Evolutionary conservation across 2,113 vertebrate genomes (phyloP).

Genomic region (Sceloporus tristichus): DNA sequence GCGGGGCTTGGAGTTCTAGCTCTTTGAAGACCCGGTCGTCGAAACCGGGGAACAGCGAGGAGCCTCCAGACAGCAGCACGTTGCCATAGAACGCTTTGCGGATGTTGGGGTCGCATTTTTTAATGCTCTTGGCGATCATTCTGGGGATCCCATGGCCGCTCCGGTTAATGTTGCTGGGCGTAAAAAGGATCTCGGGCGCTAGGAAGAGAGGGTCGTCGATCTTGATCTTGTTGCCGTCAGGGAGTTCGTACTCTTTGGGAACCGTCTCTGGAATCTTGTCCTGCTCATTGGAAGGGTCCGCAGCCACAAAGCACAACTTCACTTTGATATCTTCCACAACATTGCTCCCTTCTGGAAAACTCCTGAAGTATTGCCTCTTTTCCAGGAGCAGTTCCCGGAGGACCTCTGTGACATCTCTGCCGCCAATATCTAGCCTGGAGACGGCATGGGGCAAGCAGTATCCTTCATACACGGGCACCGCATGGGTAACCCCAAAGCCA

Average conservation of each 20-base stretch:
- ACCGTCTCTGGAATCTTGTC: not conserved
- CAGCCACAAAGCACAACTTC: slow-evolving; percentile 32
- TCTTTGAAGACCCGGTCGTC: slow-evolving; percentile 67
- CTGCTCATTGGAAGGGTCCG: slow-evolving; percentile 26
- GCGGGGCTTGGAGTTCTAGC: slow-evolving; percentile 44
- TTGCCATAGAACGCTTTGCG: slow-evolving; percentile 58
- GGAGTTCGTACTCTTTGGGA: slow-evolving; percentile 55
- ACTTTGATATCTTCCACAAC: slow-evolving; percentile 35
- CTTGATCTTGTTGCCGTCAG: slow-evolving; percentile 60
- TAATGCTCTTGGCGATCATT: slow-evolving; percentile 61
- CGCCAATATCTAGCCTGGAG: slow-evolving; percentile 46
- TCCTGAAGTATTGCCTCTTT: slow-evolving; percentile 5
- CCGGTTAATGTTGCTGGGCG: slow-evolving; percentile 39
- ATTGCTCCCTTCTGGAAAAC: not conserved
- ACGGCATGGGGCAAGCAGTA: slow-evolving; percentile 72
- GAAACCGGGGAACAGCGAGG: slow-evolving; percentile 66
- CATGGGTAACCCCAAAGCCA: slow-evolving; percentile 66
- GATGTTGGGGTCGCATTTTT: slow-evolving; percentile 62
- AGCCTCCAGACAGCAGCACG: slow-evolving; percentile 65
- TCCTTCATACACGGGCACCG: slow-evolving; percentile 69
- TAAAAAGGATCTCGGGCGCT: slow-evolving; percentile 72
- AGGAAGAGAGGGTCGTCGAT: slow-evolving; percentile 50
- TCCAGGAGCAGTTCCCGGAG: slow-evolving; percentile 27
- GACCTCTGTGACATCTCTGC: slow-evolving; percentile 43
- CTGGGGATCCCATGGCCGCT: slow-evolving; percentile 50